Evolutionary conservation across 2,888 invertebrate species (phyloP), one percentile per base, ranked within the genome.

Genomic region (Thymelicus sylvestris): DNA sequence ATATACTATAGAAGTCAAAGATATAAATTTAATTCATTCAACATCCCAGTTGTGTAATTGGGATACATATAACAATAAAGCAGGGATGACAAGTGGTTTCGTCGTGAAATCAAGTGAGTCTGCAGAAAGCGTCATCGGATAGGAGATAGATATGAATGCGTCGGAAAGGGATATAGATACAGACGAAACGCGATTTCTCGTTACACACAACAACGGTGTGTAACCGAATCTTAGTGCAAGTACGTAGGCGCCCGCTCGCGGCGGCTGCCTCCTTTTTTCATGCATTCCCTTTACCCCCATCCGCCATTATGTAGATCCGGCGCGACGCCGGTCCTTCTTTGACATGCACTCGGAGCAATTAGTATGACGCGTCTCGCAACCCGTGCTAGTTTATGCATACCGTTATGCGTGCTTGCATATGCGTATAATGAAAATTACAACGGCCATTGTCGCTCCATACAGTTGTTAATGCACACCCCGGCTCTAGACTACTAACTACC

Each of bases 311-410:
- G 89, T 89, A 86, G 86, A 91, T 91, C 91, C 90, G 92, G 86
- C 86, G 85, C 91, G 92, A 87, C 92, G 92, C 92, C 93, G 93
- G 92, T 92, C 84, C 82, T 88, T 87, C 91, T 92, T 92, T 92
- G 92, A 92, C 92, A 91, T 89, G 89, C 91, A 92, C 92, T 92
- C 89, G 82, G 79, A 84, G 92, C 93, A 93, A 93, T 93, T 93
- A 93, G 90, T 89, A 90, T 86, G 89, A 87, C 88, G 90, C 86
- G 83, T 79, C 84, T 80, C 75, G 74, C 77, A 74, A 76, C 75
- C 73, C 76, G 76, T 79, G 77, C 65, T 64, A 70, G 70, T 75
- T 77, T 76, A 77, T 77, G 77, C 74, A 76, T 76, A 75, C 68
- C 59, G 73, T 67, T 71, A 71, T 72, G 74, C 77, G 75, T 76